Evolutionary conservation across 1,140 invertebrate genomes (phyloP), one percentile per base, ranked within the genome.

Genomic region (Drosophila nikananu): DNA sequence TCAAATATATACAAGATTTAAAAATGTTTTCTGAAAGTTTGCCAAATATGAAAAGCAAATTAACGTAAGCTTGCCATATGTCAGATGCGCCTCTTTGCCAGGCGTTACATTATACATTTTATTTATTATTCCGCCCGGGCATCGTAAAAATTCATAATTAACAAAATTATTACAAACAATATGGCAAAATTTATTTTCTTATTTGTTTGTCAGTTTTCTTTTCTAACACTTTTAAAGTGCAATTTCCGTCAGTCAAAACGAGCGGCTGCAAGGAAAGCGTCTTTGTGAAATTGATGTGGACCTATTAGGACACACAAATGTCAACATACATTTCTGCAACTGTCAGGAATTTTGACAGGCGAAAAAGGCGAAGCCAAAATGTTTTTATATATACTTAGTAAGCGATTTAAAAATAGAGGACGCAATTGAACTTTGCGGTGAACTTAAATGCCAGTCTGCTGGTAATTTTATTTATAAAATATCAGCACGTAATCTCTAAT

Each of bases 241-340:
- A 41, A 25, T 66, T 51, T 68, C 27, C 21, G 44, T 23, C 23
- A 44, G 30, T 41, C n/a, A 60, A 67, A 51, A 21, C 35, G 25
- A 19, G 44, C 48, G 74, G 65, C 82, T 86, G 77, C 77, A 70
- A 58, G 37, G 52, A 78, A 48, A 15, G 21, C 17, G 68, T 67
- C 49, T 75, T 75, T 68, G 54, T 54, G 55, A 23, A 83, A 83
- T 71, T 49, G 35, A 48, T 67, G 35, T 71, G 55, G 27, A 73
- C 72, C 64, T 80, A 75, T 76, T 76, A 72, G 77, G 83, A 82
- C 83, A 55, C 65, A 27, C 83, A 57, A 65, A 52, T 82, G 83
- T 80, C 83, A 80, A 57, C 59, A 49, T 30, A 49, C 52, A 86
- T 87, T 83, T 68, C 64, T 54, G 55, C 48, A 61, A 55, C 59